phyloP scores from a whole-genome alignment of 2,888 invertebrate genomes.

The Drosophila hamatofila region DNA sequence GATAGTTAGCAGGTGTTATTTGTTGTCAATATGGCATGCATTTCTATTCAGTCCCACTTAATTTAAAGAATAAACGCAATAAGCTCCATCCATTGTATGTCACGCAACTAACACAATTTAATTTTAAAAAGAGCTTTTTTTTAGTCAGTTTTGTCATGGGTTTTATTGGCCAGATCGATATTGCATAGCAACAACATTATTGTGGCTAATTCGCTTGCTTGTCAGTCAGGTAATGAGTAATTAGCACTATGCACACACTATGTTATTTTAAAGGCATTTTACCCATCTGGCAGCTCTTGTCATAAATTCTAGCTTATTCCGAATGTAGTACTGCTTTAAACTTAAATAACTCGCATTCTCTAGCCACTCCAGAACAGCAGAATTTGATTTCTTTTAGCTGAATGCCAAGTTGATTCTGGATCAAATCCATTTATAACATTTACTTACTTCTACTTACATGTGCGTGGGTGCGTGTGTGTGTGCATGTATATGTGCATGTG shows the following conservation, averaged over 20 bases:
- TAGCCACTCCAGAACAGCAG: not conserved
- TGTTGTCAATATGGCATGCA: not conserved
- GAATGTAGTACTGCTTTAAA: not conserved
- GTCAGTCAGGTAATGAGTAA: not conserved
- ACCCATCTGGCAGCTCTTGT: not conserved
- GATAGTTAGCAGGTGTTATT: too few relatives aligned
- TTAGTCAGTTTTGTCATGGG: too few relatives aligned
- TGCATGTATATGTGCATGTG: slow-evolving; percentile 21
- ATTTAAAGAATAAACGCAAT: too few relatives aligned
- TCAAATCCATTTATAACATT: slow-evolving; percentile 25
- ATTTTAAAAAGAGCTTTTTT: too few relatives aligned
- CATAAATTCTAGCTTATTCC: too few relatives aligned
- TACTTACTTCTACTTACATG: slow-evolving; percentile 18
- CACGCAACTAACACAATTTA: too few relatives aligned
- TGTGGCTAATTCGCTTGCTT: not conserved
- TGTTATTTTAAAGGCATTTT: not conserved
- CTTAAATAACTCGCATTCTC: not conserved
- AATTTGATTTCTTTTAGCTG: not conserved
- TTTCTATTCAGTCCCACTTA: not conserved
- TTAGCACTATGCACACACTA: not conserved
- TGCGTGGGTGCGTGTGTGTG: slow-evolving; percentile 5
- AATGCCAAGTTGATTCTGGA: slow-evolving; percentile 9
- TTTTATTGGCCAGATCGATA: too few relatives aligned
- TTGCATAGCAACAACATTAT: not conserved
- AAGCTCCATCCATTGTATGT: too few relatives aligned